Percentiles rank a stretch among this genome's conserved stretches.
phyloP scores from a whole-genome alignment of 2,888 invertebrate species.

The Balanococcus diminutus region DNA sequence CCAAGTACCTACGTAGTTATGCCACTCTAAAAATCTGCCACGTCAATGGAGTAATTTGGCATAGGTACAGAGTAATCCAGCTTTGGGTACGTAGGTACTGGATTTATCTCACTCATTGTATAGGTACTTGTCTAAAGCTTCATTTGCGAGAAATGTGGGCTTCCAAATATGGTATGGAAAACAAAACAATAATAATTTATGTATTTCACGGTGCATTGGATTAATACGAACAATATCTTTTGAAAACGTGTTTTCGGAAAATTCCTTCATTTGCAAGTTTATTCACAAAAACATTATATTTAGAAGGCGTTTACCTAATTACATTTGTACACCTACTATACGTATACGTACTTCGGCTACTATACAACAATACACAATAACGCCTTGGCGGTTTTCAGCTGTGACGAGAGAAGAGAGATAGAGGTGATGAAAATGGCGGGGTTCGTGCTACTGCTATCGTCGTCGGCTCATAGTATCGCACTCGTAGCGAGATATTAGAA shows the following conservation, averaged over 20 bases:
- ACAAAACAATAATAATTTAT: background rate
- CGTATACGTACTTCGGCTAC: slow-evolving; percentile 7
- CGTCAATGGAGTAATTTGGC: too few species aligned
- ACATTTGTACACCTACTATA: background rate
- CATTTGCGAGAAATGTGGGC: background rate
- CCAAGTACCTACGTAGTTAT: too few species aligned
- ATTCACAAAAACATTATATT: background rate
- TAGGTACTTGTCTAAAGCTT: too few species aligned
- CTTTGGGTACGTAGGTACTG: too few species aligned
- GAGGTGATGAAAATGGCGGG: background rate
- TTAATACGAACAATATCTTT: background rate
- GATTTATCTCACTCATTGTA: too few species aligned
- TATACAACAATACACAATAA: background rate
- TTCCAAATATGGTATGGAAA: background rate
- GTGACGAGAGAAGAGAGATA: too few species aligned
- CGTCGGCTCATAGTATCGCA: too few species aligned
- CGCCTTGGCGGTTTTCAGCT: background rate
- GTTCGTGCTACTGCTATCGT: background rate
- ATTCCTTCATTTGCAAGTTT: background rate
- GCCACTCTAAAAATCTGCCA: too few species aligned
- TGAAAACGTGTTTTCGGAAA: background rate
- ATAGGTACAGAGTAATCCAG: too few species aligned
- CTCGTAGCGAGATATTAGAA: background rate
- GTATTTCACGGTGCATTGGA: background rate
- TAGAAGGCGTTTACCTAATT: background rate